Evolutionary conservation across 2,113 vertebrate genomes (phyloP).

Genomic region (Oryctolagus cuniculus): mOryCun1.1 NC_091450.1:47601501-47602000

Average conservation of each 20-base stretch:
- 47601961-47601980: slow-evolving; percentile 68
- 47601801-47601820: slow-evolving; percentile 73
- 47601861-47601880: slow-evolving; percentile 49
- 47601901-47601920: slow-evolving; percentile 51
- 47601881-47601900: slow-evolving; percentile 50
- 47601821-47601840: slow-evolving; percentile 73
- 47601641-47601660: slow-evolving; percentile 15
- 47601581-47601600: not conserved
- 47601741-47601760: slow-evolving; percentile 69
- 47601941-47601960: slow-evolving; percentile 61
- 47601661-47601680: slow-evolving; percentile 58
- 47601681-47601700: slow-evolving; percentile 54
- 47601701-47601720: slow-evolving; percentile 76
- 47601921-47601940: slow-evolving; percentile 37
- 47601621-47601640: not conserved
- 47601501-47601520: not conserved
- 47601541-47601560: not conserved
- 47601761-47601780: slow-evolving; percentile 72
- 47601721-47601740: slow-evolving; percentile 75
- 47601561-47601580: not conserved
- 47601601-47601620: not conserved
- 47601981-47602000: slow-evolving; percentile 52
- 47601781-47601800: slow-evolving; percentile 82
- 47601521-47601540: not conserved
- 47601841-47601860: not conserved